Evolutionary conservation across 2,797 vertebrate genomes (phyloP).

Genomic region (Argentina silus): DNA sequence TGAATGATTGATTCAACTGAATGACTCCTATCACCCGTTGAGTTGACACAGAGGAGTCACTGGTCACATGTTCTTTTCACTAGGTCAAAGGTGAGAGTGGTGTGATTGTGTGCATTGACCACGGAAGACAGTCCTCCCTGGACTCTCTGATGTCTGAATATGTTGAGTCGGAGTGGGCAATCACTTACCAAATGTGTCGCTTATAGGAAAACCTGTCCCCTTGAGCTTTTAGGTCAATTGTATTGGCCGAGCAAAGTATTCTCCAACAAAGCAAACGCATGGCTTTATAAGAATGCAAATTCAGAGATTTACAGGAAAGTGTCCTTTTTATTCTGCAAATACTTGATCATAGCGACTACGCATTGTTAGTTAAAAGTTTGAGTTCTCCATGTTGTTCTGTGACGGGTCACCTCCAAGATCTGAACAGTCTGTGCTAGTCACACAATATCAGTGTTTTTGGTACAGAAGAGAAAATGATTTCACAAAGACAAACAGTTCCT

Average conservation of each 20-base stretch:
- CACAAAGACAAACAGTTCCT: background rate
- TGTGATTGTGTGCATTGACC: background rate
- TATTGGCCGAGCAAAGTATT: too few species aligned
- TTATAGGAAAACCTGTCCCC: background rate
- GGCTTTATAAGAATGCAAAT: too few species aligned
- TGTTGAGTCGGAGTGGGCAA: background rate
- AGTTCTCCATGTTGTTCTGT: too few species aligned
- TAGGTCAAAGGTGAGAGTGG: background rate
- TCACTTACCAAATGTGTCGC: background rate
- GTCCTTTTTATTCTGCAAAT: too few species aligned
- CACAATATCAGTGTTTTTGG: too few species aligned
- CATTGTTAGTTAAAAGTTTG: too few species aligned
- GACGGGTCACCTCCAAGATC: too few species aligned
- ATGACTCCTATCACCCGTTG: background rate
- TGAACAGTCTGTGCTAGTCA: too few species aligned
- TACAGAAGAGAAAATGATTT: background rate
- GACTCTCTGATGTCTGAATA: background rate
- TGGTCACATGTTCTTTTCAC: background rate
- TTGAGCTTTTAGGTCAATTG: background rate
- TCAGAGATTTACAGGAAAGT: too few species aligned
- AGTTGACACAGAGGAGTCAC: background rate
- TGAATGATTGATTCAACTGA: background rate
- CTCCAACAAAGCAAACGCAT: background rate
- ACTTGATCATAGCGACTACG: too few species aligned
- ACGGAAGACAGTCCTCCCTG: background rate